Evolutionary conservation across 2,113 vertebrate genomes (phyloP).

Genomic region (Ahaetulla prasina): DNA sequence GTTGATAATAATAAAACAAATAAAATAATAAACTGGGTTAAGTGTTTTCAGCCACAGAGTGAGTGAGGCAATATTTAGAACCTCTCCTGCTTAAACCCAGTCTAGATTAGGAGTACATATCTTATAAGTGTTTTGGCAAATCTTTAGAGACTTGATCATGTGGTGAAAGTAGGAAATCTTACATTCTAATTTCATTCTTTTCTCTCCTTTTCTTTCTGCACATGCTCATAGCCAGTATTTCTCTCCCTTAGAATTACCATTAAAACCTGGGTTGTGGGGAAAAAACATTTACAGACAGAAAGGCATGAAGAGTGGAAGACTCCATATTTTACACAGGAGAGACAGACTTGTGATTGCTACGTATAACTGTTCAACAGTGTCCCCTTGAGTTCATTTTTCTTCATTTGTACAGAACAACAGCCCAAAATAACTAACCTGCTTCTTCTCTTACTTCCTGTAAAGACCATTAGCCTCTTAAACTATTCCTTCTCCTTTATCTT

Average conservation of each 20-base stretch:
- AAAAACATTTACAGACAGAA: not conserved
- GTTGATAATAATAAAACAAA: not conserved
- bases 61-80: not conserved
- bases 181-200: not conserved
- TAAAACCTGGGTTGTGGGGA: not conserved
- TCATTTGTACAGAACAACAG: not conserved
- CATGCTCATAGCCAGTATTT: not conserved
- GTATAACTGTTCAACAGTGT: not conserved
- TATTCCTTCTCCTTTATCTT: not conserved
- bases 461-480: not conserved
- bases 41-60: not conserved
- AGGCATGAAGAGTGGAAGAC: fast-evolving
- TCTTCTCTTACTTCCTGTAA: not conserved
- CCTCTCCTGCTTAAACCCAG: not conserved
- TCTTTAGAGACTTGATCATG: not conserved
- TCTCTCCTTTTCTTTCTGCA: not conserved
- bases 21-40: not conserved
- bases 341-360: not conserved
- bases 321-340: not conserved
- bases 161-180: not conserved
- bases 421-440: not conserved
- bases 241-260: not conserved
- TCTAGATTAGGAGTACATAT: not conserved
- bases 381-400: not conserved
- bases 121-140: not conserved